A percentile compares a stretch with the other conserved stretches of the same genome.
Conservation (phyloP, 2,113 vertebrate species). For the Heterotilapia buettikoferi region DNA sequence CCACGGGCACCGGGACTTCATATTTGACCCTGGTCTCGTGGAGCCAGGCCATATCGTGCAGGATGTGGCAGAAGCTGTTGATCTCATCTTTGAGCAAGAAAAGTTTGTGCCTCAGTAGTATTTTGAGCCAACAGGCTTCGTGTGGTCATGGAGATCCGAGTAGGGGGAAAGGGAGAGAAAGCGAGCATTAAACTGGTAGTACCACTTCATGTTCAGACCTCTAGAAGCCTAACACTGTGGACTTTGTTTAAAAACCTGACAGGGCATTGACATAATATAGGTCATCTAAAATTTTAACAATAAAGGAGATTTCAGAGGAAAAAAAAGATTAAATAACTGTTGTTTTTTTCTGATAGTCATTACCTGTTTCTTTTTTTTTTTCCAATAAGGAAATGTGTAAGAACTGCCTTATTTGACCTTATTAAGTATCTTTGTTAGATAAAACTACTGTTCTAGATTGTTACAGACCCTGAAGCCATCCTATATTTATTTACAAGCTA, state of each 20-base stretch:
- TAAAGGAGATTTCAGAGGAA: neutral
- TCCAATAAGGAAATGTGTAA: neutral
- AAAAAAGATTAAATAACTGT: neutral
- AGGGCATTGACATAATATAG: slow-evolving; percentile 16
- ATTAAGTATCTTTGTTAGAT: slow-evolving; percentile 37
- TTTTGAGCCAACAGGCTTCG: neutral
- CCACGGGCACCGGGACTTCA: slow-evolving; percentile 87
- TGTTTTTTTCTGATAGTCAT: slow-evolving; percentile 28
- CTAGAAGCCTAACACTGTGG: slow-evolving; percentile 49
- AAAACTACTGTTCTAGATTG: slow-evolving; percentile 18
- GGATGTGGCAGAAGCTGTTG: slow-evolving; percentile 81
- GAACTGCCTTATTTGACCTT: slow-evolving; percentile 54
- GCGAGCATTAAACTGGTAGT: neutral
- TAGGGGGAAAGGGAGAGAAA: neutral
- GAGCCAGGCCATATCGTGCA: slow-evolving; percentile 77
- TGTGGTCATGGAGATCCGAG: neutral
- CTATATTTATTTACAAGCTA: slow-evolving; percentile 49
- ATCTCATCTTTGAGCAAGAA: slow-evolving; percentile 83
- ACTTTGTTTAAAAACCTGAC: slow-evolving; percentile 4
- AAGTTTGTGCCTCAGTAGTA: slow-evolving; percentile 68
- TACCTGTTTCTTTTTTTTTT: neutral
- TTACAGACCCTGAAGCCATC: slow-evolving; percentile 17
- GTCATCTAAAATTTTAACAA: neutral
- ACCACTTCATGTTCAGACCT: neutral
- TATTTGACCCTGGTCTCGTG: slow-evolving; percentile 78